phyloP scores from a whole-genome alignment of 2,888 invertebrate species.

The Eupsilia transversa region DNA sequence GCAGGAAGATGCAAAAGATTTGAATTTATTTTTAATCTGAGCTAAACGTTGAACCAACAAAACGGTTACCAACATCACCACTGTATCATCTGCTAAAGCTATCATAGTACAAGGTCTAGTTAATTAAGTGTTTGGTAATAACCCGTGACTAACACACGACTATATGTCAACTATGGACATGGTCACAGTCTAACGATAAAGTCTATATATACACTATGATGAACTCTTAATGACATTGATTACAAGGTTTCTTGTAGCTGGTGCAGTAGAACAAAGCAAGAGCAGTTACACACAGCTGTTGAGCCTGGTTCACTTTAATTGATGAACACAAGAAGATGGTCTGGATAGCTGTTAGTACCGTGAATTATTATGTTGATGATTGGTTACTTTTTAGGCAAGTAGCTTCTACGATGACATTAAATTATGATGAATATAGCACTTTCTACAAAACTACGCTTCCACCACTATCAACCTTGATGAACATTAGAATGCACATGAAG shows the following conservation, averaged over 20 bases:
- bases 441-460: background rate
- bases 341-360: background rate
- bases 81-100: constrained; percentile 9
- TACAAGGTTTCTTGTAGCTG: constrained; percentile 16
- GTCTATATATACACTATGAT: background rate
- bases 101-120: constrained; percentile 11
- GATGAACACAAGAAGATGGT: background rate
- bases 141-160: constrained; percentile 9
- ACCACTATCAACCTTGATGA: background rate
- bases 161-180: background rate
- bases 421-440: background rate
- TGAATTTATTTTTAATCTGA: background rate
- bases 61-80: background rate
- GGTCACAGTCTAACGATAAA: constrained; percentile 1
- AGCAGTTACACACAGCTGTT: background rate
- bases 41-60: background rate
- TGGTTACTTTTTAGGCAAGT: background rate
- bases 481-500: background rate
- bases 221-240: constrained; percentile 9
- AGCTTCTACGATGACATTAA: background rate
- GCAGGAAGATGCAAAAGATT: background rate
- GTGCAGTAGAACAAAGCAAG: background rate
- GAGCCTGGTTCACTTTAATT: background rate
- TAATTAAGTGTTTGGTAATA: constrained; percentile 6
- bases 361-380: background rate